Base-by-base conservation (phyloP, 2,888 invertebrate species). In the Chrysotoxum bicinctum region DNA sequence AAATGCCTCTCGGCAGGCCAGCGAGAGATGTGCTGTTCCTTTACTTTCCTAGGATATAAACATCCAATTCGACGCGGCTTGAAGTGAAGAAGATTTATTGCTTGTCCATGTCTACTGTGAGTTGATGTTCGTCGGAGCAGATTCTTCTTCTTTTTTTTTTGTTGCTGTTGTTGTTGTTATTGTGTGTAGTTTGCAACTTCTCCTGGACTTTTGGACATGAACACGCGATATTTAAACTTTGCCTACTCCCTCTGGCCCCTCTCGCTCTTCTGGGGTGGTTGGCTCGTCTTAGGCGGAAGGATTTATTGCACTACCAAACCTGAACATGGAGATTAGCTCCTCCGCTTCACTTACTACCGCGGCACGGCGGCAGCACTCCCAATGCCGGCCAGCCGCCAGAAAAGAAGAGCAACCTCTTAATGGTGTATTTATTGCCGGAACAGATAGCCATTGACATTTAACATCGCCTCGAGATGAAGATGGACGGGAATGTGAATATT, bases 401-500 rank as follows among this genome's bases (percentile, higher is more conserved):
- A 68, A 45, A 54, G 79, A 58, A 66, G 66, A 79, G 73, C 54
- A 76, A 81, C 69, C 85, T 85, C 85, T 85, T 85, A 85, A 85
- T 85, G 85, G 85, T 81, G 85, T 85, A 85, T 85, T 80, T 85
- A 85, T 81, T 76, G 81, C 85, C 85, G 85, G 76, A 85, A 85
- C 85, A 85, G 85, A 85, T 85, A 85, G 85, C 76, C 85, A 85
- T 85, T 85, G 85, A 85, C 85, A 85, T 85, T 81, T 81, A 85
- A 85, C 85, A 81, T 80, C 76, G 85, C 69, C 81, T 69, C 32
- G 64, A 81, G 85, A 77, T 69, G 76, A 75, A 76, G 81, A 80
- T 81, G 81, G 69, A 80, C 81, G 76, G 68, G 76, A 69, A 68
- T 66, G 79, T 50, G 85, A 77, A 76, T 74, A 69, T 50, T 69